phyloP scores from a whole-genome alignment of 2,797 vertebrate genomes.

The Parotocinclus haroldoi region DNA sequence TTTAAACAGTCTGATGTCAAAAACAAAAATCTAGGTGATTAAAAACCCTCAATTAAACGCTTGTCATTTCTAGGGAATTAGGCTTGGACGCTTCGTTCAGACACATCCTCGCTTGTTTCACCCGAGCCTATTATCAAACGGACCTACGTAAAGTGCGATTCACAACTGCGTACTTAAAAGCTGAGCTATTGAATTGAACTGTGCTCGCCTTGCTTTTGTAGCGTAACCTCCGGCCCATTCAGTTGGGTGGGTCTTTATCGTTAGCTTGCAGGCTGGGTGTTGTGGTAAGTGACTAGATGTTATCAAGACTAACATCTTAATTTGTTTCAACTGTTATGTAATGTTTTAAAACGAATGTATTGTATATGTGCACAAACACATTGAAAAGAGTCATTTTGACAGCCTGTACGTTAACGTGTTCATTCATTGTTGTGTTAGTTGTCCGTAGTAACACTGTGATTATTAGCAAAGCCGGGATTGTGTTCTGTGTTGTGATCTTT shows the following conservation, averaged over 20 bases:
- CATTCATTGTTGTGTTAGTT: conserved; percentile 10
- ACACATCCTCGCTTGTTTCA: background rate
- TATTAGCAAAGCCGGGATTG: background rate
- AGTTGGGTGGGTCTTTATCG: conserved; percentile 25
- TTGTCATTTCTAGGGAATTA: too few species aligned
- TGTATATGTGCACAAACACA: too few species aligned
- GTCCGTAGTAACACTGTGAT: background rate
- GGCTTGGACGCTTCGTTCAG: too few species aligned
- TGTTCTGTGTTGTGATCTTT: too few species aligned
- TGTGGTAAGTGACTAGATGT: conserved; percentile 11
- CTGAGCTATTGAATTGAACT: too few species aligned
- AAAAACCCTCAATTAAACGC: too few species aligned
- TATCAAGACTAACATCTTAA: conserved; percentile 8
- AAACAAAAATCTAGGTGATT: too few species aligned
- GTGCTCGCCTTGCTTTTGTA: background rate
- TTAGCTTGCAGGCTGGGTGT: conserved; percentile 7
- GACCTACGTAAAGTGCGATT: conserved; percentile 22
- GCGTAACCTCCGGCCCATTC: background rate
- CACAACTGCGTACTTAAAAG: conserved; percentile 7
- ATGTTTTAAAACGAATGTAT: background rate
- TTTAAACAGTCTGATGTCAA: too few species aligned
- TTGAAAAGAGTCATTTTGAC: too few species aligned
- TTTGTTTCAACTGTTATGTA: background rate
- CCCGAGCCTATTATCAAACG: conserved; percentile 27
- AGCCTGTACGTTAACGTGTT: too few species aligned